phyloP scores from a whole-genome alignment of 2,888 invertebrate genomes.

The Linhomoeus sp. region DNA sequence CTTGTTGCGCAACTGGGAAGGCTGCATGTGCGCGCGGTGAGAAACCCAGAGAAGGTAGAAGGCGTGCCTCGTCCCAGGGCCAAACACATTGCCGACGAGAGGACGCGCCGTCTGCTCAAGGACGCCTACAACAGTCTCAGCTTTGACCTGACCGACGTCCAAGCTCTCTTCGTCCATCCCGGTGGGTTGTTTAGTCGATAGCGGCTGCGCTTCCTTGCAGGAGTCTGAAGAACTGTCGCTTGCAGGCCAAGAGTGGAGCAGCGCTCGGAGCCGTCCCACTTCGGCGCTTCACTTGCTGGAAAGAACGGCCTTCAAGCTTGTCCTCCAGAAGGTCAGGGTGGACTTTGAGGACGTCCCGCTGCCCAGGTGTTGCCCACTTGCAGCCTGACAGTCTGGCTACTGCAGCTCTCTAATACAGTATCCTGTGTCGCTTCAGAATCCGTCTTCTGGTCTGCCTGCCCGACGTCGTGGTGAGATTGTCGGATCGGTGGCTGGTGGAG shows the following conservation, averaged over 20 bases:
- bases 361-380: constrained; percentile 46
- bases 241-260: constrained; percentile 53
- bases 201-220: no score
- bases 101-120: constrained; percentile 48
- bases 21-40: constrained; percentile 45
- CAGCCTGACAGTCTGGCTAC: no score
- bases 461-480: constrained; percentile 33
- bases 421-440: constrained; percentile 31
- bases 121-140: constrained; percentile 72
- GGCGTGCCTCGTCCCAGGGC: no score
- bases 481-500: constrained; percentile 35
- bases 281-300: constrained; percentile 15
- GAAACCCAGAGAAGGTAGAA: constrained; percentile 22
- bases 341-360: constrained; percentile 76
- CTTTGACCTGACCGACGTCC: constrained; percentile 57
- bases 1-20: constrained; percentile 69
- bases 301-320: constrained; percentile 39
- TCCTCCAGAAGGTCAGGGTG: constrained; percentile 64
- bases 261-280: constrained; percentile 29
- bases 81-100: constrained; percentile 42
- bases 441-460: constrained; percentile 45
- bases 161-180: constrained; percentile 29
- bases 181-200: no score
- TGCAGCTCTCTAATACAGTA: no score
- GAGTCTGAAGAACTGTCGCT: no score